Evolutionary conservation across 2,888 invertebrate genomes (phyloP).

Genomic region (Drosophila acutilabella): DNA sequence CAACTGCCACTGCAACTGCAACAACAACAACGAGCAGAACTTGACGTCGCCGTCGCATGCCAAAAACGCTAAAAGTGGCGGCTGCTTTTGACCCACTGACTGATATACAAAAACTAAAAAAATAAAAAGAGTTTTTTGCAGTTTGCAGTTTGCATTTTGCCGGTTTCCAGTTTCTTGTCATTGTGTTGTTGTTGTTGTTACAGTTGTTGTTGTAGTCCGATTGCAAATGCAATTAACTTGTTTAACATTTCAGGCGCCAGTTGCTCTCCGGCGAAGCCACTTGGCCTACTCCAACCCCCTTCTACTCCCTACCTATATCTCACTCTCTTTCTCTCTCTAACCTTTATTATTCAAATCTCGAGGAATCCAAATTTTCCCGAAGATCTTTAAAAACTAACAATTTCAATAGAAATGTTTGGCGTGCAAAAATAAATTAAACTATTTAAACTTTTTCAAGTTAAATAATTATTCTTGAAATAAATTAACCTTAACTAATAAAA

Average conservation of each 20-base stretch:
- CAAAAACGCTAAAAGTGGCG: slow-evolving; percentile 72
- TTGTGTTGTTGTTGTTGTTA: slow-evolving; percentile 26
- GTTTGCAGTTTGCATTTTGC: slow-evolving; percentile 40
- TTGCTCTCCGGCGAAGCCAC: slow-evolving; percentile 45
- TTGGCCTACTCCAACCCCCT: slow-evolving; percentile 23
- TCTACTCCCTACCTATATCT: too few relatives aligned
- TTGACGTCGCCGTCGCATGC: slow-evolving; percentile 63
- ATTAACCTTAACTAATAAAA: too few relatives aligned
- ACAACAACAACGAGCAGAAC: slow-evolving; percentile 32
- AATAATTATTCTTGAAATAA: too few relatives aligned
- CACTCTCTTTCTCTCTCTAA: background rate
- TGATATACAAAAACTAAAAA: slow-evolving; percentile 58
- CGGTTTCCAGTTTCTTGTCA: slow-evolving; percentile 52
- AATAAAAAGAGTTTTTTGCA: slow-evolving; percentile 28
- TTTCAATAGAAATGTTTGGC: too few relatives aligned
- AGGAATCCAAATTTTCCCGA: slow-evolving; percentile 6
- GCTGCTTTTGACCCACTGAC: slow-evolving; percentile 76
- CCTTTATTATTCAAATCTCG: background rate
- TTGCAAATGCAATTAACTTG: slow-evolving; percentile 78
- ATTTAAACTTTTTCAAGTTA: too few relatives aligned
- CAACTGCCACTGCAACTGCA: slow-evolving; percentile 5
- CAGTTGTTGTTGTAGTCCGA: slow-evolving; percentile 28
- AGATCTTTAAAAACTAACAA: background rate
- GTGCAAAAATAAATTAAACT: too few relatives aligned
- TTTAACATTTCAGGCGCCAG: slow-evolving; percentile 66